phyloP scores from a whole-genome alignment of 2,797 vertebrate species.

The Muscicapa striata region DNA sequence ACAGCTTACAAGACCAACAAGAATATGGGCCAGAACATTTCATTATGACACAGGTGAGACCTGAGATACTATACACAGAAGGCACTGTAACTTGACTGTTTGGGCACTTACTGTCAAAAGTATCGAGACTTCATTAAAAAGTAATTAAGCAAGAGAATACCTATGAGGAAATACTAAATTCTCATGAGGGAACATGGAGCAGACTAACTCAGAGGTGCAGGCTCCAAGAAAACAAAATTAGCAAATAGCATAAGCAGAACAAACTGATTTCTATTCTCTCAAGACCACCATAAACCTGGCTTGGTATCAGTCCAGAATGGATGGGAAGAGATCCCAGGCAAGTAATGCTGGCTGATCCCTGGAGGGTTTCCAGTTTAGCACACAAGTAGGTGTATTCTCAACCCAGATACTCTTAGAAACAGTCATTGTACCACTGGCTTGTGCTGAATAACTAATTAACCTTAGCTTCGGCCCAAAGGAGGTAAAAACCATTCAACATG shows the following conservation, averaged over 20 bases:
- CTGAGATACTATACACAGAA: neutral
- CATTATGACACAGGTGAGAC: neutral
- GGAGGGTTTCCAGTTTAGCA: neutral
- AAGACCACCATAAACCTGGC: neutral
- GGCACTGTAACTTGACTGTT: neutral
- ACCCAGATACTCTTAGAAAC: neutral
- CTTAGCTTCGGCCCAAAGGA: conserved; percentile 20
- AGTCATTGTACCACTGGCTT: neutral
- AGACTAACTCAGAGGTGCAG: neutral
- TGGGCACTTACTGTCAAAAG: neutral
- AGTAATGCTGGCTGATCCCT: neutral
- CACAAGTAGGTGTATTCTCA: neutral
- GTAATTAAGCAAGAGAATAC: neutral
- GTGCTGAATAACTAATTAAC: conserved; percentile 47
- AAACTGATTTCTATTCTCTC: neutral
- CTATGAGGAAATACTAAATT: neutral
- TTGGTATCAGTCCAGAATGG: neutral
- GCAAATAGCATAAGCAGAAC: neutral
- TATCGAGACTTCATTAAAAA: neutral
- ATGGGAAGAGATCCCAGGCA: neutral
- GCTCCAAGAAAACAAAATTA: neutral
- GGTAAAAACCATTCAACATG: neutral
- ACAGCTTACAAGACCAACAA: neutral
- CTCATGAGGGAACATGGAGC: neutral
- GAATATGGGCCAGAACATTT: neutral